Percentiles rank a stretch among this genome's conserved stretches.
These are phyloP conservation scores for Dipodomys stephensi DNA, from an alignment of 2,113 vertebrate species.

Conservation along the genomic window DNA sequence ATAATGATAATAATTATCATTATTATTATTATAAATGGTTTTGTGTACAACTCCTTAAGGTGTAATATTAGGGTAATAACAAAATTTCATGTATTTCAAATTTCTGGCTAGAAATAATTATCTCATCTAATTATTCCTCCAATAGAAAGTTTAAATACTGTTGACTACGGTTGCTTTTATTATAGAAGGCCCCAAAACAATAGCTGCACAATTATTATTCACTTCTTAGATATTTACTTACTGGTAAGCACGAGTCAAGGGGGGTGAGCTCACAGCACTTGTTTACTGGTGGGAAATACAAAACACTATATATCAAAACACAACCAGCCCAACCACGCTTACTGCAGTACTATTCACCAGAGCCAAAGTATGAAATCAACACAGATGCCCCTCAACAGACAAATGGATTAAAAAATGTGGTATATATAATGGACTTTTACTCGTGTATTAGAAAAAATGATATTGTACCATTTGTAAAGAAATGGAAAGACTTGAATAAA, in stretches of 20 bases:
- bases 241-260: not conserved
- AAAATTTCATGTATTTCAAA: slow-evolving; percentile 34
- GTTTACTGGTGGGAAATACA: not conserved
- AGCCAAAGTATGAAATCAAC: too few species aligned
- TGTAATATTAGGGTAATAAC: not conserved
- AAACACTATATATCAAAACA: not conserved
- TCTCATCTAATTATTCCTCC: slow-evolving; percentile 5
- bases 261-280: slow-evolving; percentile 5
- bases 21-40: too few species aligned
- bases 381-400: too few species aligned
- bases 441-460: too few species aligned
- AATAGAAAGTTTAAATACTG: slow-evolving; percentile 30
- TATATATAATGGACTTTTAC: too few species aligned
- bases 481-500: too few species aligned
- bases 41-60: not conserved
- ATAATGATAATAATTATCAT: too few species aligned
- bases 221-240: not conserved
- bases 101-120: not conserved
- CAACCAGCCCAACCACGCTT: not conserved
- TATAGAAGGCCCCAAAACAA: not conserved
- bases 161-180: not conserved
- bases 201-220: not conserved
- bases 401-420: too few species aligned
- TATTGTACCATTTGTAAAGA: too few species aligned
- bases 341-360: too few species aligned